Base-by-base conservation (phyloP, 2,888 invertebrate species). In the Ceriagrion tenellum region DNA sequence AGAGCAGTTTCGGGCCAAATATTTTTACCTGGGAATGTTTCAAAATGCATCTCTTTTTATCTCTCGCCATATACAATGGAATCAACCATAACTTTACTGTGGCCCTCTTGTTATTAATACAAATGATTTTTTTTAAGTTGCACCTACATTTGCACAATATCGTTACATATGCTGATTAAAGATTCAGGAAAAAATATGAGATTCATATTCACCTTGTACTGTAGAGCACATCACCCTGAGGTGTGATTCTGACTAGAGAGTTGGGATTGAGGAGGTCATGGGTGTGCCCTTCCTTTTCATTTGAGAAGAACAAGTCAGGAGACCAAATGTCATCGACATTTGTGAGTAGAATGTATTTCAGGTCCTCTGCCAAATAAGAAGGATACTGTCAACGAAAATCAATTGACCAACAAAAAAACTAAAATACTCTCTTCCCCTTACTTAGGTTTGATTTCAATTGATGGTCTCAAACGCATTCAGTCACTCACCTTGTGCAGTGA, bases 261-360 rank as follows among this genome's bases (percentile, higher is more conserved):
- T 97, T 97, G 6, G 96, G 96, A 95, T 96, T 96, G 95, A 96
- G 96, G 4, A 96, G 96, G 20, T 96, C 96, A 96, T 97, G 97
- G 13, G 97, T 96, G 95, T 96, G 96, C 16, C 97, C 97, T 91
- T 96, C 96, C 96, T 97, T 97, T 96, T 97, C 97, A 93, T 97
- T 97, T 95, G 97, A 96, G 95, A 97, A 97, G 95, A 97, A 97
- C 26, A 97, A 96, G 96, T 97, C 97, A 0, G 97, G 97, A 74
- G 97, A 96, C 97, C 97, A 97, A 2, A 97, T 96, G 63, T 96
- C 96, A 90, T 96, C 96, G 95, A 95, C 95, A 81, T 96, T 96
- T 16, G 95, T 95, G 90, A 96, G 89, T 0, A 96, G 95, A 90
- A 96, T 63, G 59, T 96, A 96, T 63, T 95, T 95, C 16, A 95